Conservation (phyloP, 2,888 invertebrate genomes). For the Xestia rhomboidea region DNA sequence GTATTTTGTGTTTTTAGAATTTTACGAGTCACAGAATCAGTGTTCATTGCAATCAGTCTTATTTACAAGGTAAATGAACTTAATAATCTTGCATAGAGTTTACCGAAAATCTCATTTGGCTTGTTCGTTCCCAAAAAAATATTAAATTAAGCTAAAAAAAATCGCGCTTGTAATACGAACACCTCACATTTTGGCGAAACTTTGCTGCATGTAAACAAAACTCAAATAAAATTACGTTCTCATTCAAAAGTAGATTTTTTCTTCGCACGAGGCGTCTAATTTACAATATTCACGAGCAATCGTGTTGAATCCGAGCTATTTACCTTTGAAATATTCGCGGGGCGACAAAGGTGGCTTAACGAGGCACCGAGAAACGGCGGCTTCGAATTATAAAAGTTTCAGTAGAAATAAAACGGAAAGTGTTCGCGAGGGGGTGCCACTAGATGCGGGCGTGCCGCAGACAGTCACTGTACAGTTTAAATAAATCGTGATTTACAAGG, state of each 20-base stretch:
- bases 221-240: constrained; percentile 60
- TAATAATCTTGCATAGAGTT: background rate
- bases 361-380: constrained; percentile 75
- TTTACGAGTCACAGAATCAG: background rate
- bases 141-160: constrained; percentile 36
- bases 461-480: constrained; percentile 69
- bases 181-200: constrained; percentile 49
- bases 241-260: constrained; percentile 66
- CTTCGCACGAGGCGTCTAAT: constrained; percentile 68
- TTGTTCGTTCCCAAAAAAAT: constrained; percentile 20
- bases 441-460: constrained; percentile 67
- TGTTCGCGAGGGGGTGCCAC: constrained; percentile 64
- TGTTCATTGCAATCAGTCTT: background rate
- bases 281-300: constrained; percentile 82
- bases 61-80: background rate
- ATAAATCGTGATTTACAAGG: constrained; percentile 72
- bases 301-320: constrained; percentile 77
- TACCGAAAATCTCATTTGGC: constrained; percentile 43
- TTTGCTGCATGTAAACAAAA: constrained; percentile 56
- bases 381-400: constrained; percentile 77
- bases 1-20: constrained; percentile 33
- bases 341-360: constrained; percentile 83
- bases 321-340: constrained; percentile 76
- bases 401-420: constrained; percentile 73
- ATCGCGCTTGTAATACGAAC: constrained; percentile 44